These are phyloP conservation scores for Odobenus rosmarus DNA, from an alignment of 2,113 vertebrate species.

Conservation along the genomic window DNA sequence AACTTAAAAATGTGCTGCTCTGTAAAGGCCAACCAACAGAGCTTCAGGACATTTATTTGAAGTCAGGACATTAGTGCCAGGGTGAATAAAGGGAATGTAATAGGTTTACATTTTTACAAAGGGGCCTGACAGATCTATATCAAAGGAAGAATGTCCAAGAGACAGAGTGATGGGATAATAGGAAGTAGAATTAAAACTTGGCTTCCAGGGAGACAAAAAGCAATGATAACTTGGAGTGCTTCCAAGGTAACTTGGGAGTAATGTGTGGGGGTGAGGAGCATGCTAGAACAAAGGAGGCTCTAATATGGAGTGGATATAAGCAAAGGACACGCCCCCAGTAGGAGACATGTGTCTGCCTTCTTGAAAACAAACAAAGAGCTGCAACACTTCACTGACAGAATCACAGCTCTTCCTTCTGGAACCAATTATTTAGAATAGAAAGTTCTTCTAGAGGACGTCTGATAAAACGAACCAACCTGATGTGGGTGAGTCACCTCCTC, in stretches of 20 bases:
- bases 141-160: slow-evolving; percentile 73
- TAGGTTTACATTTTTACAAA: slow-evolving; percentile 80
- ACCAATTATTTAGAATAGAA: neutral
- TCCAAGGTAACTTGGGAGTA: slow-evolving; percentile 55
- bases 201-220: slow-evolving; percentile 70
- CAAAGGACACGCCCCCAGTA: neutral
- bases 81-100: slow-evolving; percentile 76
- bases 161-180: slow-evolving; percentile 73
- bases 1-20: slow-evolving; percentile 70
- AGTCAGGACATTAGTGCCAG: slow-evolving; percentile 74
- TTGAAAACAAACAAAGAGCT: neutral
- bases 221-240: slow-evolving; percentile 55
- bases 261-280: neutral
- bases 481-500: neutral
- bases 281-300: neutral
- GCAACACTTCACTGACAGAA: neutral
- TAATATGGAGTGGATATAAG: neutral
- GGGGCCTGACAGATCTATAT: slow-evolving; percentile 77
- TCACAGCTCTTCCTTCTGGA: neutral
- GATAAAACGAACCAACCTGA: neutral
- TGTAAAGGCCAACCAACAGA: slow-evolving; percentile 71
- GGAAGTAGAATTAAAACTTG: slow-evolving; percentile 77
- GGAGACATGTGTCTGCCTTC: neutral
- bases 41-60: slow-evolving; percentile 78
- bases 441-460: neutral